These are phyloP conservation scores for Arenaria interpres DNA, from an alignment of 2,113 vertebrate species.

Conservation along the genomic window DNA sequence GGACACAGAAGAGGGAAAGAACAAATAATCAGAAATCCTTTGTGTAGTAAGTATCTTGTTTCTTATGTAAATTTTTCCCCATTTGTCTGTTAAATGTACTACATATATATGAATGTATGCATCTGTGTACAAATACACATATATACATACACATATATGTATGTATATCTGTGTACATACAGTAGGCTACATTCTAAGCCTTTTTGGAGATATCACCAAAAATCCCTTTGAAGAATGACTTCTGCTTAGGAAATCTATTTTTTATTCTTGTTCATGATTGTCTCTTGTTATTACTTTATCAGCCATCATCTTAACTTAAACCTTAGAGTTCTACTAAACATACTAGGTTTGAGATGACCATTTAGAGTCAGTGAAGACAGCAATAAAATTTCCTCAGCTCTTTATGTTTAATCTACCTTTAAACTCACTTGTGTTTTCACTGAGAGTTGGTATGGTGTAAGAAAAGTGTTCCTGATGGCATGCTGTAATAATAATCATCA, in stretches of 20 bases:
- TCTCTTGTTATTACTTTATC: not conserved
- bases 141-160: rapidly evolving
- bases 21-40: not conserved
- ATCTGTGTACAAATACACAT: too few species aligned
- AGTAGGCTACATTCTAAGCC: not conserved
- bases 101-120: rapidly evolving
- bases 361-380: not conserved
- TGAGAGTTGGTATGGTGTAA: not conserved
- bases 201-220: not conserved
- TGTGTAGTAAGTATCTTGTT: not conserved
- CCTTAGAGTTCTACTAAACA: not conserved
- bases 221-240: not conserved
- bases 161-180: not conserved
- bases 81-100: not conserved
- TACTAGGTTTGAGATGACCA: not conserved
- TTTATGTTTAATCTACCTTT: not conserved
- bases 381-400: not conserved
- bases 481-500: not conserved
- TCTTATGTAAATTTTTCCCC: not conserved
- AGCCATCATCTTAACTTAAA: not conserved
- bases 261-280: not conserved
- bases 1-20: not conserved
- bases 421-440: not conserved
- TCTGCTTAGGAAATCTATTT: not conserved
- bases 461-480: not conserved